phyloP scores from a whole-genome alignment of 2,113 vertebrate genomes.

The Oreochromis niloticus region DNA sequence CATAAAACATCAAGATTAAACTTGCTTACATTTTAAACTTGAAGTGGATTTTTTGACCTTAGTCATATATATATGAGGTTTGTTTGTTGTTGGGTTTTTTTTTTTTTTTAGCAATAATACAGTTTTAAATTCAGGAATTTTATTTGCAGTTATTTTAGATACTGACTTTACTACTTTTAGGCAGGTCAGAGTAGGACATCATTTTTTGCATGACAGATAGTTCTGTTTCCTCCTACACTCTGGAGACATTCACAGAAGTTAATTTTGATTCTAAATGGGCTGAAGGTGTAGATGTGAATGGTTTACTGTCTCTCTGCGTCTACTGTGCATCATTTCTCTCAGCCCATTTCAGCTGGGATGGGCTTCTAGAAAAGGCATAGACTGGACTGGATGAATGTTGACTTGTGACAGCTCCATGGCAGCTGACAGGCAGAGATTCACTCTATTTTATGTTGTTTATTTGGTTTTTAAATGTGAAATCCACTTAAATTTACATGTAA shows the following conservation, averaged over 20 bases:
- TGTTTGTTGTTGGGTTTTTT: too few species aligned
- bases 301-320: neutral
- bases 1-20: neutral
- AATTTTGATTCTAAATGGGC: neutral
- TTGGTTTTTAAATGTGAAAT: neutral
- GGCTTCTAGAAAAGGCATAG: neutral
- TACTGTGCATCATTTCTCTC: neutral
- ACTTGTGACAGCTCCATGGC: neutral
- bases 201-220: neutral
- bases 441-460: neutral
- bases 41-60: neutral
- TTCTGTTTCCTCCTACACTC: neutral
- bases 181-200: neutral
- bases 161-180: neutral
- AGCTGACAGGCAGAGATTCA: neutral
- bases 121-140: neutral
- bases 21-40: neutral
- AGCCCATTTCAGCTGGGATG: neutral
- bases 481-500: neutral
- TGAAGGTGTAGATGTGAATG: neutral
- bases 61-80: too few species aligned
- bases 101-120: neutral
- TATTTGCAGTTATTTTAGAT: neutral
- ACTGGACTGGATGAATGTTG: neutral
- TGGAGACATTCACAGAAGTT: neutral